These are phyloP conservation scores for Priocnemis perturbator DNA, from an alignment of 2,888 invertebrate genomes.

Conservation along the genomic window DNA sequence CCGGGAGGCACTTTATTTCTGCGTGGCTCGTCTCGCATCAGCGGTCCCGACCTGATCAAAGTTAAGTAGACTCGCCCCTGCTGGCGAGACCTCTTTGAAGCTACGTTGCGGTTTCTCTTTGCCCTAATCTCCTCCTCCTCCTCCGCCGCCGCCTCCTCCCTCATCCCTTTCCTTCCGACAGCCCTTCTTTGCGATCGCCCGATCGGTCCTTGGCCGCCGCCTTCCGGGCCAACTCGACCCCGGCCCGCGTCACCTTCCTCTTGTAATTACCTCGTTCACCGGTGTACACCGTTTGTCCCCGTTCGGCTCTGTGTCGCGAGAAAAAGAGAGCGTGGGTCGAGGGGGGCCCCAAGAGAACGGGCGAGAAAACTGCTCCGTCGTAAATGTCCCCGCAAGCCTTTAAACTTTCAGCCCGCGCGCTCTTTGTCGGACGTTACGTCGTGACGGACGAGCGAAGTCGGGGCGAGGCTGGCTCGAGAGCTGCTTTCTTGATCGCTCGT, in stretches of 20 bases:
- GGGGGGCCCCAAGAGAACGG: no score
- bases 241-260: slow-evolving; percentile 56
- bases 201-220: slow-evolving; percentile 67
- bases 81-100: slow-evolving; percentile 65
- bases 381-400: slow-evolving; percentile 4
- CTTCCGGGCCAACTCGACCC: slow-evolving; percentile 70
- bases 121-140: slow-evolving; percentile 71
- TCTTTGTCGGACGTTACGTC: neutral
- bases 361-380: neutral
- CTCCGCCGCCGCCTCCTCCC: slow-evolving; percentile 73
- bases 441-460: no score
- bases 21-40: slow-evolving; percentile 67
- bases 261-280: slow-evolving; percentile 40
- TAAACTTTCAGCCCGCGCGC: no score
- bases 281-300: slow-evolving; percentile 29
- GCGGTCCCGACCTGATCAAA: slow-evolving; percentile 73
- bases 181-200: neutral
- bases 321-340: neutral
- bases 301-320: neutral
- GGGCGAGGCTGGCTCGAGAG: neutral
- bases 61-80: slow-evolving; percentile 72
- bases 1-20: slow-evolving; percentile 55
- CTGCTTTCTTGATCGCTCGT: neutral
- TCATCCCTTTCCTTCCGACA: neutral
- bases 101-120: slow-evolving; percentile 70